Percentiles rank a stretch among this genome's conserved stretches.
Conservation (phyloP, 2,113 vertebrate genomes). For the Aix galericulata region DNA sequence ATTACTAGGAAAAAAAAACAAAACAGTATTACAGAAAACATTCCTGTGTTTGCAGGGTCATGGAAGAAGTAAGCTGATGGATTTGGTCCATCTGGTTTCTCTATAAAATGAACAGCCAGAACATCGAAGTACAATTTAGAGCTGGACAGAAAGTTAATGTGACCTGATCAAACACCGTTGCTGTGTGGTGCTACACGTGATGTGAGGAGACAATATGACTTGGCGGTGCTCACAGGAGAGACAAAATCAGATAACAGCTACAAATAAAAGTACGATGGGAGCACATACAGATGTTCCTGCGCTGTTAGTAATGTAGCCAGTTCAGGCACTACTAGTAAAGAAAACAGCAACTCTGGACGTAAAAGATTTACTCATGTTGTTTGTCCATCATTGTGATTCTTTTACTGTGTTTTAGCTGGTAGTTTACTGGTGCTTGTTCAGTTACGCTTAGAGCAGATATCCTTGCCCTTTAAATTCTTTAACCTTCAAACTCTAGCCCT, state of each 20-base stretch:
- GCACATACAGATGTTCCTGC: neutral
- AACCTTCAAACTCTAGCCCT: neutral
- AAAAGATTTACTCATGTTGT: neutral
- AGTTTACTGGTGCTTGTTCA: neutral
- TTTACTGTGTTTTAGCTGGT: neutral
- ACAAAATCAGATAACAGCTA: neutral
- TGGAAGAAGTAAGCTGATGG: neutral
- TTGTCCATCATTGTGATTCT: neutral
- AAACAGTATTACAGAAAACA: neutral
- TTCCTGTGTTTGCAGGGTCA: neutral
- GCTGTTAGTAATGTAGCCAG: neutral
- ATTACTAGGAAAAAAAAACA: neutral
- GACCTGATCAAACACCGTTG: neutral
- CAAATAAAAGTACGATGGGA: neutral
- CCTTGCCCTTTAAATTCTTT: too few species aligned
- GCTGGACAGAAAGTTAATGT: neutral
- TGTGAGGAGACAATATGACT: rapidly evolving
- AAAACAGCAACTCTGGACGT: neutral
- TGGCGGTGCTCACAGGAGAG: neutral
- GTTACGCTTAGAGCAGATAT: neutral
- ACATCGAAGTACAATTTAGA: neutral
- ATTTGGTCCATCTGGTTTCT: neutral
- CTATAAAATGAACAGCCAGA: neutral
- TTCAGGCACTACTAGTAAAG: neutral
- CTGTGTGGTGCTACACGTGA: neutral